These are phyloP conservation scores for Etheostoma nigrum DNA, from an alignment of 2,797 vertebrate species.

Conservation along the genomic window DNA sequence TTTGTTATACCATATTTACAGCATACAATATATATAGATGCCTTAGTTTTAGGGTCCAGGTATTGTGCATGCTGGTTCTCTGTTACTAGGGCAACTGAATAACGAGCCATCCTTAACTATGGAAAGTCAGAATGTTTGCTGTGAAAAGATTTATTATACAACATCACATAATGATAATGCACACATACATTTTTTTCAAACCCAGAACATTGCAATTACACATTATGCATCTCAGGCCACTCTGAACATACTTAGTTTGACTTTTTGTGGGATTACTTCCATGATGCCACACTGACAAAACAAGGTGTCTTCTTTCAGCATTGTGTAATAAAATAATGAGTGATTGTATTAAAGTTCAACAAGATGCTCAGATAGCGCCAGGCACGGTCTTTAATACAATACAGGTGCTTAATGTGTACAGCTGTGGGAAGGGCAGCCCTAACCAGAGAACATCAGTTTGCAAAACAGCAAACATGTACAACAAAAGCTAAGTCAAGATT, in stretches of 20 bases:
- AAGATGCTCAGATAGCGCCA: background rate
- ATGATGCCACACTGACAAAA: conserved; percentile 2
- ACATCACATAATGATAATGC: background rate
- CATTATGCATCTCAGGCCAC: background rate
- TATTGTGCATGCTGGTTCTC: too few species aligned
- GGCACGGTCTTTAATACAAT: background rate
- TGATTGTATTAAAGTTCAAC: background rate
- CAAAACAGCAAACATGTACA: background rate
- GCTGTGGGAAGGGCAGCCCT: background rate
- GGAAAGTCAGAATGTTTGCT: too few species aligned
- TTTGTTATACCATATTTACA: background rate
- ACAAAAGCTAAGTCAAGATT: background rate
- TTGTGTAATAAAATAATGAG: conserved; percentile 1
- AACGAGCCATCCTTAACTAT: background rate
- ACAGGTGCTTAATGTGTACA: background rate
- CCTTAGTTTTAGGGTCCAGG: too few species aligned
- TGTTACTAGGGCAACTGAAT: too few species aligned
- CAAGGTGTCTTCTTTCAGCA: conserved; percentile 4
- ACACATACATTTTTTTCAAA: background rate
- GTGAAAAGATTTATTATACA: too few species aligned
- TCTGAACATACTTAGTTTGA: background rate
- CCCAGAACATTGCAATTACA: background rate
- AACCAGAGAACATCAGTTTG: background rate
- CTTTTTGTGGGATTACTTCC: background rate
- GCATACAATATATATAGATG: too few species aligned